Conservation (phyloP, 2,113 vertebrate species). For the Solenodon paradoxus region DNA sequence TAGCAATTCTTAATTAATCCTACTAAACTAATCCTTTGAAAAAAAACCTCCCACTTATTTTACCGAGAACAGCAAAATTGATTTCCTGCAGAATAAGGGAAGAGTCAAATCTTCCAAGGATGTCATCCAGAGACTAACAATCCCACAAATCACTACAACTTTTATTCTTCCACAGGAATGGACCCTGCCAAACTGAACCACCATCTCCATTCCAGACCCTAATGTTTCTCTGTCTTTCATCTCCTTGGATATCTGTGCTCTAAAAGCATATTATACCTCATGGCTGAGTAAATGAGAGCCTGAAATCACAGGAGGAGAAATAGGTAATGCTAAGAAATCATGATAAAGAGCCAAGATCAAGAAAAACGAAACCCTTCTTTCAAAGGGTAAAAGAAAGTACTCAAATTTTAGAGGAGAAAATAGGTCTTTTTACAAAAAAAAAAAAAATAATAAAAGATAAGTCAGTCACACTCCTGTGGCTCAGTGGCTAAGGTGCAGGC, state of each 20-base stretch:
- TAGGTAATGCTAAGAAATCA: neutral
- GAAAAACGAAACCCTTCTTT: neutral
- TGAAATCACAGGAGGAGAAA: neutral
- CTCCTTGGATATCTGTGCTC: neutral
- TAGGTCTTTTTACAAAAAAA: neutral
- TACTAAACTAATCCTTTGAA: neutral
- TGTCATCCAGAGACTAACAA: neutral
- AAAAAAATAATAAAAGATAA: too few species aligned
- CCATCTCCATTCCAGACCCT: neutral
- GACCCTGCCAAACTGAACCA: neutral
- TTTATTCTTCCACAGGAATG: neutral
- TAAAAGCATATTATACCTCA: neutral
- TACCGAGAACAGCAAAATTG: neutral
- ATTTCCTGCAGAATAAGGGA: neutral
- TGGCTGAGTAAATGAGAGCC: neutral
- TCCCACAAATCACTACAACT: neutral
- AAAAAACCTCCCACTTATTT: neutral
- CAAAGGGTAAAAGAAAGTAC: neutral
- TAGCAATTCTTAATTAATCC: conserved; percentile 14
- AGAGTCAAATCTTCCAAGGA: neutral
- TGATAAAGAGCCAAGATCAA: neutral
- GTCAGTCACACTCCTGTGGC: too few species aligned
- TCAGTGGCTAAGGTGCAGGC: too few species aligned
- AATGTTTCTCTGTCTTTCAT: neutral
- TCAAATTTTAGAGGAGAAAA: neutral